Evolutionary conservation across 2,113 vertebrate species (phyloP), one percentile per base, ranked within the genome.

Genomic region (Tympanuchus pallidicinctus): DNA sequence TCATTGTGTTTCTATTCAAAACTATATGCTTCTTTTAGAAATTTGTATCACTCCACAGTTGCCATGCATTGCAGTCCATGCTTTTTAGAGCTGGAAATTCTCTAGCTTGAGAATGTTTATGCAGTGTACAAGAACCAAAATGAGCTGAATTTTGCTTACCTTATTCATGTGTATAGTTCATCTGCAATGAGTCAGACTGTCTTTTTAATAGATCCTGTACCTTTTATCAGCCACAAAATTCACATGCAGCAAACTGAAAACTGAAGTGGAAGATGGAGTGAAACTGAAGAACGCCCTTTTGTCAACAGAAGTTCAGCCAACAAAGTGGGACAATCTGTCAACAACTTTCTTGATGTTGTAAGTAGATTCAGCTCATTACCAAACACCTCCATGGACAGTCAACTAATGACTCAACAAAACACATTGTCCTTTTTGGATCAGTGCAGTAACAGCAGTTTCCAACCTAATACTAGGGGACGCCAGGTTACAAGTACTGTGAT

Each of bases 51-150:
- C 54, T 75, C 50, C 50, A 59, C 40, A 88, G 34, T 7, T 56
- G 72, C 67, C 22, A 47, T 2, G 19, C 11, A 67, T 15, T 56
- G 22, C 38, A 76, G 75, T 82, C 71, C 10, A 10, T 18, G 7
- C 81, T 66, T 76, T 73, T 84, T 28, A 64, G 32, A 70, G 21
- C 40, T 75, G 43, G 8, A 95, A 60, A 91, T 48, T 80, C 70
- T 81, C 34, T 83, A 72, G 11, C 32, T 85, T 8, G 83, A 86
- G 47, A 19, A 52, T 1, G 4, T 28, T 72, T 90, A 57, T 45
- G 38, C 22, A 79, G 65, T 27, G 43, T 28, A 36, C 34, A 78
- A 12, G 63, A 92, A 93, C 32, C 11, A 71, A 93, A 94, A 81
- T 12, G 27, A 59, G 30, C 34, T 59, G 67, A 73, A 64, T 89